Conservation (phyloP, 2,113 vertebrate genomes). For the Heterotis niloticus region DNA sequence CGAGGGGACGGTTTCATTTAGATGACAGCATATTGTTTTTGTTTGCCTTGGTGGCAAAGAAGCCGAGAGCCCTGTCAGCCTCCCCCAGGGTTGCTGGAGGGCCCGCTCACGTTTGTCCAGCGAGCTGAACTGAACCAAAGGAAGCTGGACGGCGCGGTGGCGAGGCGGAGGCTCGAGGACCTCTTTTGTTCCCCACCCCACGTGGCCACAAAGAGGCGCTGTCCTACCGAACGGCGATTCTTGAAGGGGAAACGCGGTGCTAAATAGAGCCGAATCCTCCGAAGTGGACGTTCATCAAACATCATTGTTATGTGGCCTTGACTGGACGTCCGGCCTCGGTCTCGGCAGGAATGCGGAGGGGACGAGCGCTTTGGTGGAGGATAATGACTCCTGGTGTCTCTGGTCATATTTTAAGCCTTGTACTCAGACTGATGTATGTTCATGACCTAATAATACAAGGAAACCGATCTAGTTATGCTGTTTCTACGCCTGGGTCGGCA, state of each 20-base stretch:
- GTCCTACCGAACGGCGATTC: not conserved
- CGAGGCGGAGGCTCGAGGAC: too few species aligned
- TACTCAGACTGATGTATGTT: not conserved
- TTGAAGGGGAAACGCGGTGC: not conserved
- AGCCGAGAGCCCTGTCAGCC: not conserved
- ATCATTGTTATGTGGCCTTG: not conserved
- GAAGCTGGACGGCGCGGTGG: too few species aligned
- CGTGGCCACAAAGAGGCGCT: not conserved
- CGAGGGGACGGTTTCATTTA: constrained; percentile 18
- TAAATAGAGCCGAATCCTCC: not conserved
- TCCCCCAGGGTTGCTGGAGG: not conserved
- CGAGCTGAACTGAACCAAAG: too few species aligned
- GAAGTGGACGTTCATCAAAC: constrained; percentile 17
- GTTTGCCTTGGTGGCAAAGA: not conserved
- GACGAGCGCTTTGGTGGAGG: not conserved
- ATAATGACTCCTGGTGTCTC: not conserved
- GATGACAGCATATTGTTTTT: constrained; percentile 26
- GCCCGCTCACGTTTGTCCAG: too few species aligned
- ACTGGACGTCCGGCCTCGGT: too few species aligned
- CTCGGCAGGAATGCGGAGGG: not conserved
- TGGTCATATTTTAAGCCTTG: constrained; percentile 6
- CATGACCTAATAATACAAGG: not conserved
- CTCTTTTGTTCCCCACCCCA: too few species aligned
- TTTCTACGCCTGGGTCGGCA: too few species aligned
- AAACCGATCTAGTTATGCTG: not conserved